phyloP scores from a whole-genome alignment of 2,797 vertebrate species.

The Sebastes hopkinsi region DNA sequence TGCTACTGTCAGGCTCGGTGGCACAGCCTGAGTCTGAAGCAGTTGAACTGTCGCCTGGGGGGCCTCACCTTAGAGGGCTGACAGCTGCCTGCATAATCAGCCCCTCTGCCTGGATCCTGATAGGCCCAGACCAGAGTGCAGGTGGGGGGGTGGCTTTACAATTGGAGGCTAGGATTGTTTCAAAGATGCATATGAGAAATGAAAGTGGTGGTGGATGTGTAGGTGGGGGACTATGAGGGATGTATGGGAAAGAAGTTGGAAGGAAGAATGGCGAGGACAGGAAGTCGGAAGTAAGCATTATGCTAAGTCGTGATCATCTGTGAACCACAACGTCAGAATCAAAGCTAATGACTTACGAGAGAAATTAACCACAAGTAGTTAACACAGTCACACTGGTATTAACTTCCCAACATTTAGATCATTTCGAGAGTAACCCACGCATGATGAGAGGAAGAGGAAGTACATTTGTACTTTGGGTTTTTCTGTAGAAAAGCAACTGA shows the following conservation, averaged over 20 bases:
- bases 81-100: conserved; percentile 84
- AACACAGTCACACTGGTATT: neutral
- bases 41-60: conserved; percentile 84
- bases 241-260: conserved; percentile 3
- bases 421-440: neutral
- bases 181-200: conserved; percentile 44
- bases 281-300: neutral
- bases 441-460: conserved; percentile 38
- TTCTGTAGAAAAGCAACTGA: conserved; percentile 40
- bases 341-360: neutral
- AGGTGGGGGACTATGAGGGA: neutral
- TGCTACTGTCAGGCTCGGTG: conserved; percentile 73
- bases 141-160: conserved; percentile 32
- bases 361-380: neutral
- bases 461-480: neutral
- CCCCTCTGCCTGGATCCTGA: conserved; percentile 56
- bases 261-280: neutral
- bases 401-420: conserved; percentile 18
- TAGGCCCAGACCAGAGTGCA: conserved; percentile 55
- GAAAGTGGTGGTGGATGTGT: neutral
- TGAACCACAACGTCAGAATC: neutral
- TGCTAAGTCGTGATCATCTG: neutral
- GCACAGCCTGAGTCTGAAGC: conserved; percentile 77
- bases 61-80: conserved; percentile 83
- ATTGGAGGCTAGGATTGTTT: conserved; percentile 46